phyloP scores from a whole-genome alignment of 2,113 vertebrate genomes.

The Hemiprocne comata region DNA sequence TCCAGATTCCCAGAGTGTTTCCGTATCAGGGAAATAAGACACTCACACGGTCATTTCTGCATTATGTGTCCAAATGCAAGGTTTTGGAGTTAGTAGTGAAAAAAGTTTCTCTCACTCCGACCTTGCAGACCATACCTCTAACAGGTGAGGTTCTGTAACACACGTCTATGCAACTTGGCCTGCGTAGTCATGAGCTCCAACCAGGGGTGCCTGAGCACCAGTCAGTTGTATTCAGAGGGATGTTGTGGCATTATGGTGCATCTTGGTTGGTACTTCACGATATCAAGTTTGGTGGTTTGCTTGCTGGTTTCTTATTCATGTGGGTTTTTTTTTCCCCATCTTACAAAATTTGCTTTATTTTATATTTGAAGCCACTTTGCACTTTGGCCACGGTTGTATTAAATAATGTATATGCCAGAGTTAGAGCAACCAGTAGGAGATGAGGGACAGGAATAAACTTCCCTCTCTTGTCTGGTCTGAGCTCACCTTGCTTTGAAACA shows the following conservation, averaged over 20 bases:
- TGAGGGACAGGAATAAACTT: neutral
- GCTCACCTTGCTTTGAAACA: neutral
- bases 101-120: neutral
- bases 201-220: no score
- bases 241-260: no score
- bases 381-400: neutral
- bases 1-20: neutral
- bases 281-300: neutral
- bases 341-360: neutral
- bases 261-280: neutral
- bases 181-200: neutral
- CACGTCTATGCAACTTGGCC: fast-evolving
- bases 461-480: neutral
- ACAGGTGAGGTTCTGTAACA: neutral
- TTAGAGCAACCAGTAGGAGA: neutral
- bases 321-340: neutral
- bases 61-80: neutral
- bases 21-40: neutral
- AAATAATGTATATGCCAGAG: neutral
- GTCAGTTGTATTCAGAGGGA: neutral
- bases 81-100: neutral
- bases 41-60: neutral
- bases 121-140: neutral
- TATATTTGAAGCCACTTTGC: neutral
- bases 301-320: neutral